Percentiles rank a stretch among this genome's conserved stretches.
phyloP scores from a whole-genome alignment of 2,113 vertebrate species.

The Silurus meridionalis region DNA sequence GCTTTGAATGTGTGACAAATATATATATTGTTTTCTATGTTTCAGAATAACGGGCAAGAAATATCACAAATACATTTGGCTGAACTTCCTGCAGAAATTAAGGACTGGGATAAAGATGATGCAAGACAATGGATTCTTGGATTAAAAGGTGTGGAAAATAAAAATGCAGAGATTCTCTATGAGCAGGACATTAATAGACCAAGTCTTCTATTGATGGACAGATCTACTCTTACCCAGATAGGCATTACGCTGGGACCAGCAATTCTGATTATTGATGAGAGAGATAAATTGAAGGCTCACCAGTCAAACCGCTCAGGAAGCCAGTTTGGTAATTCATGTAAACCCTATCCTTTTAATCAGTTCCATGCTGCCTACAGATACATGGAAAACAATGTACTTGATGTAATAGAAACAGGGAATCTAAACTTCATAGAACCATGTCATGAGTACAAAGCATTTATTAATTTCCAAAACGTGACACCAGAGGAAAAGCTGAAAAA shows the following conservation, averaged over 20 bases:
- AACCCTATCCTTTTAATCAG: slow-evolving; percentile 66
- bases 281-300: slow-evolving; percentile 57
- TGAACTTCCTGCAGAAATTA: slow-evolving; percentile 53
- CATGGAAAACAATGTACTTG: slow-evolving; percentile 53
- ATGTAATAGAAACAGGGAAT: slow-evolving; percentile 65
- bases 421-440: slow-evolving; percentile 67
- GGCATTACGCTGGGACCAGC: slow-evolving; percentile 60
- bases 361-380: slow-evolving; percentile 63
- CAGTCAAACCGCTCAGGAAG: neutral
- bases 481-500: slow-evolving; percentile 54
- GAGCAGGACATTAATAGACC: slow-evolving; percentile 57
- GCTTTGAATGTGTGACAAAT: neutral
- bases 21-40: slow-evolving; percentile 31
- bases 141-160: slow-evolving; percentile 48
- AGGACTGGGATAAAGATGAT: slow-evolving; percentile 63
- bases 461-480: slow-evolving; percentile 38
- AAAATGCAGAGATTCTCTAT: slow-evolving; percentile 55
- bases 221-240: slow-evolving; percentile 35
- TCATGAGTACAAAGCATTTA: slow-evolving; percentile 71
- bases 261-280: slow-evolving; percentile 57
- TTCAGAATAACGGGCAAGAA: slow-evolving; percentile 45
- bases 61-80: neutral
- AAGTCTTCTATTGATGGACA: slow-evolving; percentile 58
- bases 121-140: slow-evolving; percentile 60
- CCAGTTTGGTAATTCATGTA: slow-evolving; percentile 48